Conservation (phyloP, 2,888 invertebrate species). For the Archips crataeganus region DNA sequence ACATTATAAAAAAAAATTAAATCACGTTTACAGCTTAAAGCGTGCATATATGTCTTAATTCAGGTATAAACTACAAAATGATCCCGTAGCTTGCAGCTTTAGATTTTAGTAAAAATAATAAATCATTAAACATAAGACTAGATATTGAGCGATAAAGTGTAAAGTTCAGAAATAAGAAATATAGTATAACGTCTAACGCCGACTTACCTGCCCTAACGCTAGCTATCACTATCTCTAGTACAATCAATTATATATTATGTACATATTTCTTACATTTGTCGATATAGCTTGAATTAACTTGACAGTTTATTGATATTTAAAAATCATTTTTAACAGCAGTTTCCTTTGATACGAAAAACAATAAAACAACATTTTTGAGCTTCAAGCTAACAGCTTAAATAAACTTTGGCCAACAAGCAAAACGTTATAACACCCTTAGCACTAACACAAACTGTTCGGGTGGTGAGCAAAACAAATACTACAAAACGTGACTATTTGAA, state of each 20-base stretch:
- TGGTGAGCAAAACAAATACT: background rate
- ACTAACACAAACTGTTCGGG: background rate
- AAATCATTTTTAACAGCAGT: background rate
- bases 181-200: constrained; percentile 48
- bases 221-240: constrained; percentile 39
- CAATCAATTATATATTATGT: constrained; percentile 28
- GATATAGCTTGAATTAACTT: constrained; percentile 31
- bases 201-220: constrained; percentile 46
- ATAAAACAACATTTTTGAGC: constrained; percentile 11
- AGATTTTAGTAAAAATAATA: constrained; percentile 12
- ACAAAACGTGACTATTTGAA: background rate
- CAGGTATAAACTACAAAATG: background rate
- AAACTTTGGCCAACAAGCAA: constrained; percentile 74
- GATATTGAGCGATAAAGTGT: constrained; percentile 68
- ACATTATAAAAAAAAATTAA: constrained; percentile 35
- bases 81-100: background rate
- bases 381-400: constrained; percentile 48
- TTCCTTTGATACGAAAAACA: background rate
- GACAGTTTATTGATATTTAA: constrained; percentile 24
- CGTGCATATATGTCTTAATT: constrained; percentile 11
- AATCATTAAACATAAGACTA: constrained; percentile 62
- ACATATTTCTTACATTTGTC: constrained; percentile 29
- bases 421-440: background rate
- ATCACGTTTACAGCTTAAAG: constrained; percentile 37
- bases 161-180: constrained; percentile 53